Percentiles rank a stretch among this genome's conserved stretches.
Conservation (phyloP, 2,113 vertebrate species). For the Isurus oxyrinchus region DNA sequence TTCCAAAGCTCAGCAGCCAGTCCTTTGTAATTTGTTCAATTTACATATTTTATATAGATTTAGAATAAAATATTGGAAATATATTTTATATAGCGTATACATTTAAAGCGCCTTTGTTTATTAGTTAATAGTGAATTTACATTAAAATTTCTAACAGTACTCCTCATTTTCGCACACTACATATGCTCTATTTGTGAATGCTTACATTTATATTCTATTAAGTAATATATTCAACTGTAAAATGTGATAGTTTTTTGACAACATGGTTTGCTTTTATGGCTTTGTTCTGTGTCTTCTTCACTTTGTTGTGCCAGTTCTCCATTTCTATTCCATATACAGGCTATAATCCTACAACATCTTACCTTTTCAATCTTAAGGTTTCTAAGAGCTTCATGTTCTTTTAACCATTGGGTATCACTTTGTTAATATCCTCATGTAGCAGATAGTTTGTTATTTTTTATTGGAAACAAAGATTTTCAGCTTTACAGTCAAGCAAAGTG, state of each 20-base stretch:
- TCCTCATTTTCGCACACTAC: neutral
- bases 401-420: neutral
- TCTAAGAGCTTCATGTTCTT: neutral
- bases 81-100: neutral
- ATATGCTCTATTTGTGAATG: neutral
- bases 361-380: neutral
- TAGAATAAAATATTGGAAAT: neutral
- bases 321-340: neutral
- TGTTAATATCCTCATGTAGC: neutral
- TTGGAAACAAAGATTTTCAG: neutral
- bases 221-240: neutral
- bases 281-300: neutral
- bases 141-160: neutral
- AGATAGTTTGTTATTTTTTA: neutral
- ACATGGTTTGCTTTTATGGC: neutral
- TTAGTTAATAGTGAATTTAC: neutral
- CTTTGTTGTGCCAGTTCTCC: neutral
- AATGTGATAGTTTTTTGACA: neutral
- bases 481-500: neutral
- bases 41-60: neutral
- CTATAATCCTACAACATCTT: neutral
- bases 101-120: neutral
- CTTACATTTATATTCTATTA: neutral
- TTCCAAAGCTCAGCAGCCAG: constrained; percentile 13
- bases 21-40: neutral